Evolutionary conservation across 1,140 invertebrate species (phyloP).

Genomic region (Meloidogyne hapla): DNA sequence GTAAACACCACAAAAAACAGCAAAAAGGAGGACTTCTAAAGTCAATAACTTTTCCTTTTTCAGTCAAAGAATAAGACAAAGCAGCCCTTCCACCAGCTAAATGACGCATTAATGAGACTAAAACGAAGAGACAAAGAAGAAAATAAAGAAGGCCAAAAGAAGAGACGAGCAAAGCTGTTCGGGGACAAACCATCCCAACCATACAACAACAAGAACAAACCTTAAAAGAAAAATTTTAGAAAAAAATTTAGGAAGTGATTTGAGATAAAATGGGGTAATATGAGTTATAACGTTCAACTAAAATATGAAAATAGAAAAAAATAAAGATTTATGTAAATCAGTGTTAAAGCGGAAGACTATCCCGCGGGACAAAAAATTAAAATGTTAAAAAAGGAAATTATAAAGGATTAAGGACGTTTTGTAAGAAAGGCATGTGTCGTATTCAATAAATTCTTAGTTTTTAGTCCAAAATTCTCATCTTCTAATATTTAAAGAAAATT

Average conservation of each 20-base stretch:
- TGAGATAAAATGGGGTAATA: neutral
- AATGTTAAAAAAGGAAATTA: too few relatives aligned
- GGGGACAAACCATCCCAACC: constrained; percentile 44
- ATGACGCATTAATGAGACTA: constrained; percentile 48
- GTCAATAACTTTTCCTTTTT: constrained; percentile 29
- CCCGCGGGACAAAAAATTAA: too few relatives aligned
- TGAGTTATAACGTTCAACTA: too few relatives aligned
- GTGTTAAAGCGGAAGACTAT: too few relatives aligned
- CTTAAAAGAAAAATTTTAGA: constrained; percentile 12
- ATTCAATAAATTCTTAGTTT: too few relatives aligned
- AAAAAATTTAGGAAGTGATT: neutral
- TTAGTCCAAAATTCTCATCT: too few relatives aligned
- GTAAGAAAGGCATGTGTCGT: too few relatives aligned
- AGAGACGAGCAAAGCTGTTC: constrained; percentile 39
- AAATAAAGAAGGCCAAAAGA: constrained; percentile 48
- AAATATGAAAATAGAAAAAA: too few relatives aligned
- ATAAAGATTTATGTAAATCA: too few relatives aligned
- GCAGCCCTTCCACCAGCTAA: constrained; percentile 28
- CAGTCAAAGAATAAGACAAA: constrained; percentile 21
- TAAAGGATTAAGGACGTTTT: too few relatives aligned
- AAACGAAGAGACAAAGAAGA: constrained; percentile 43
- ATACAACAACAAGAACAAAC: constrained; percentile 40
- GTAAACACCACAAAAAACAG: constrained; percentile 38
- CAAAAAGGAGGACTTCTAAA: constrained; percentile 46
- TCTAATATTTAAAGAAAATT: too few relatives aligned